Evolutionary conservation across 2,888 invertebrate species (phyloP), one percentile per base, ranked within the genome.

Genomic region (Archips xylosteana): DNA sequence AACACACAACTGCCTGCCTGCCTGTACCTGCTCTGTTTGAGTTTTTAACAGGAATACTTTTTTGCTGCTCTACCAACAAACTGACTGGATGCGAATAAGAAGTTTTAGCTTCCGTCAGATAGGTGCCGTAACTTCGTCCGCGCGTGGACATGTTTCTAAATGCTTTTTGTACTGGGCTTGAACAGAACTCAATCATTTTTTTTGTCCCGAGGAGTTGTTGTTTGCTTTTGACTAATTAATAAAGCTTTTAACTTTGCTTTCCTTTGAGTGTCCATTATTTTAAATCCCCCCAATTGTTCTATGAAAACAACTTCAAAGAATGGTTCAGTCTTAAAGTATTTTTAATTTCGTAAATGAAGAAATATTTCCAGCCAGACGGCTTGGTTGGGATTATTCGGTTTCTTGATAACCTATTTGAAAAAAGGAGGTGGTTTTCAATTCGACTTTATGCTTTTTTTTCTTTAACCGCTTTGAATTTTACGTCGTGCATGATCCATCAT

Each of bases 171-270:
- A 42, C 45, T 12, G 12, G n/a, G 62, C 62, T 15, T 62, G 62
- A 42, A 45, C 62, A 59, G 59, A 67, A 67, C 42, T 32, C 32
- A 45, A 34, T 60, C 10, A n/a, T 62, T 23, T 23, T 62, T 51
- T 62, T 51, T 62, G 9, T 68, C 36, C 49, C 36, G 12, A 36
- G 8, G 10, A 15, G 62, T 62, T 49, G 61, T 51, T 69, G 39
- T 70, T 69, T 62, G 51, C 70, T 39, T 62, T 54, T 54, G 39
- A 62, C 70, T 62, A 62, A 70, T 62, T 62, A 70, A 70, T 70
- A 23, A 70, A 62, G 70, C 70, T 51, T 63, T 62, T 70, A 23
- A 49, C 54, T 70, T 42, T 10, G 54, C 59, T 47, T 32, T 57
- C n/a, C n/a, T 34, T 47, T 47, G n/a, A 49, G 47, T 45, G 32